Evolutionary conservation across 1,140 invertebrate genomes (phyloP).

Genomic region (Rhynchophorus ferrugineus): DNA sequence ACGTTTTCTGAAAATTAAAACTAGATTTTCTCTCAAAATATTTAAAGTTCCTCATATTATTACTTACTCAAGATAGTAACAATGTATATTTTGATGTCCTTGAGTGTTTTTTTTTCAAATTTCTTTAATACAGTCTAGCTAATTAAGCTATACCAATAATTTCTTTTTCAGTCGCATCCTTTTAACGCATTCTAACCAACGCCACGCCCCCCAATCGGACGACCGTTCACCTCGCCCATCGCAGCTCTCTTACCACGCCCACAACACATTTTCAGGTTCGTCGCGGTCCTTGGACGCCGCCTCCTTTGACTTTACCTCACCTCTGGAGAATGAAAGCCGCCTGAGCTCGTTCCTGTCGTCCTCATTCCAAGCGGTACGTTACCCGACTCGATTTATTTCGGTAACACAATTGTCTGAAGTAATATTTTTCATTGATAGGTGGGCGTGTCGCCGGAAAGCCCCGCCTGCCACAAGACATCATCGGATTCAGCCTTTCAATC

Average conservation of each 20-base stretch:
- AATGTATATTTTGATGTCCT: no score
- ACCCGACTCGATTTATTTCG: neutral
- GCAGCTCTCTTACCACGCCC: conserved; percentile 12
- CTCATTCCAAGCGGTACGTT: conserved; percentile 3
- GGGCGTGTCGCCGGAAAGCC: conserved; percentile 40
- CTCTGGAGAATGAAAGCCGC: conserved; percentile 32
- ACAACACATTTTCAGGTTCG: conserved; percentile 16
- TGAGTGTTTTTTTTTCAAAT: no score
- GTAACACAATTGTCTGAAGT: neutral
- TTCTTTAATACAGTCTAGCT: no score
- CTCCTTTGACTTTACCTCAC: conserved; percentile 29
- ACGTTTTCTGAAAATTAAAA: no score
- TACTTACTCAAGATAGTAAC: no score
- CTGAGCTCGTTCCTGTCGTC: conserved; percentile 27
- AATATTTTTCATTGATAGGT: neutral
- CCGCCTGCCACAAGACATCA: conserved; percentile 49
- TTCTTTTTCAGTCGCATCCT: conserved; percentile 12
- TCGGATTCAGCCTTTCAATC: conserved; percentile 43
- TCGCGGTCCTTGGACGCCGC: conserved; percentile 16
- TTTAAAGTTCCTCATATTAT: no score
- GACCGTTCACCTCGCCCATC: conserved; percentile 13
- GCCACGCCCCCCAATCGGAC: conserved; percentile 8
- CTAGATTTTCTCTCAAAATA: no score
- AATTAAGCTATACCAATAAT: neutral
- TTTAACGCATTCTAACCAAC: neutral